A percentile compares a stretch with the other conserved stretches of the same genome.
Evolutionary conservation across 2,888 invertebrate genomes (phyloP).

Genomic region (Stenchaetothrips biformis): DNA sequence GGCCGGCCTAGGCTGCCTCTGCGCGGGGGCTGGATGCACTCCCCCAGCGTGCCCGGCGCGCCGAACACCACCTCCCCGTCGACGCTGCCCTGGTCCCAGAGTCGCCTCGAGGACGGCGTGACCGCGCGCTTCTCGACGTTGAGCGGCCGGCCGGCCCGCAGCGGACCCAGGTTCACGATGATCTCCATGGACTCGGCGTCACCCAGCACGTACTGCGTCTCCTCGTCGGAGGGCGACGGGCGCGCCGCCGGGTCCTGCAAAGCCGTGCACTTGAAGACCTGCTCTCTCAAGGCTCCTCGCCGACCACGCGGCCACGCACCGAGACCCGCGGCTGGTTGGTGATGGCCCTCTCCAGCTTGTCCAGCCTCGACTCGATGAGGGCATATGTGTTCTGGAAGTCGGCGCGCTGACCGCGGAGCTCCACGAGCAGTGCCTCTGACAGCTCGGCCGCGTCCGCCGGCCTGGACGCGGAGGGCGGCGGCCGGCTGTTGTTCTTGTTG

Average conservation of each 20-base stretch:
- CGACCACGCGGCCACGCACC: background rate
- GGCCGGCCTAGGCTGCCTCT: background rate
- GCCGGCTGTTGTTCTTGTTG: background rate
- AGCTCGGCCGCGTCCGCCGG: background rate
- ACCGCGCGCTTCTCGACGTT: background rate
- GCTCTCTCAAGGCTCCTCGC: background rate
- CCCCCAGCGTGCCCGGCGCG: background rate
- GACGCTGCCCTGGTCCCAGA: background rate
- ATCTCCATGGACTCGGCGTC: slow-evolving; percentile 24
- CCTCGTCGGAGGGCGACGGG: background rate
- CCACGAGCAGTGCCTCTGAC: background rate
- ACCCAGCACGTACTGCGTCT: slow-evolving; percentile 3
- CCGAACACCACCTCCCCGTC: background rate
- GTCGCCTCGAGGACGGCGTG: background rate
- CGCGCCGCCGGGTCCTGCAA: background rate
- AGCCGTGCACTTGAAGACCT: background rate
- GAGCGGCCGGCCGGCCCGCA: slow-evolving; percentile 3
- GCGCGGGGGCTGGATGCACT: too few species aligned
- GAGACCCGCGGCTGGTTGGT: background rate
- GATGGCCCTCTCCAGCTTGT: slow-evolving; percentile 12
- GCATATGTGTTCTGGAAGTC: slow-evolving; percentile 9
- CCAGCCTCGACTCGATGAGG: slow-evolving; percentile 2
- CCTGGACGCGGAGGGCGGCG: background rate
- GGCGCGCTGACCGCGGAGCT: background rate
- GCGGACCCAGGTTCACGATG: slow-evolving; percentile 15